A percentile compares a stretch with the other conserved stretches of the same genome.
Conservation (phyloP, 35 echinoderm and acorn worm species). For the Heliocidaris erythrogramma region DNA sequence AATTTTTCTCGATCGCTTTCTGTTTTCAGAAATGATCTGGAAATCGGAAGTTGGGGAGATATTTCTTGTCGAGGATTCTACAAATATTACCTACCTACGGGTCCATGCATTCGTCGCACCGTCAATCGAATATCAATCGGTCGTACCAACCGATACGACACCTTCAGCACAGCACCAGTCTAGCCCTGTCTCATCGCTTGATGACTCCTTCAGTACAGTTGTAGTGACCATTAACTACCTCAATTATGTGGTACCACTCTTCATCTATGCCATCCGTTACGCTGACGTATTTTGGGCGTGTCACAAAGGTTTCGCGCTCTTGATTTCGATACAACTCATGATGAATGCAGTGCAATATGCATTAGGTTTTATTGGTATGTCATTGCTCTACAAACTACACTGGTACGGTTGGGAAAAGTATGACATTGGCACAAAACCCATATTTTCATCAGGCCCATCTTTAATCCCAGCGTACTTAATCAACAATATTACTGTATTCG, state of each 20-base stretch:
- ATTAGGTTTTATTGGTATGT: conserved; percentile 83
- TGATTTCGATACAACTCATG: conserved; percentile 82
- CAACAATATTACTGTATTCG: conserved; percentile 87
- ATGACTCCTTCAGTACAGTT: conserved; percentile 74
- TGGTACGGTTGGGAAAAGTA: conserved; percentile 81
- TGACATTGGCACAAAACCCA: conserved; percentile 48
- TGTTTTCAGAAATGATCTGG: conserved; percentile 68
- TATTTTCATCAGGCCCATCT: conserved; percentile 47
- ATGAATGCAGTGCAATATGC: conserved; percentile 86
- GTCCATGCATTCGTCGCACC: background rate
- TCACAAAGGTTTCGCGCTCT: conserved; percentile 88
- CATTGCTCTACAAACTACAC: conserved; percentile 87
- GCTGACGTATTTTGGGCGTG: conserved; percentile 94
- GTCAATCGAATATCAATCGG: background rate
- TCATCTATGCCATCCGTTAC: conserved; percentile 89
- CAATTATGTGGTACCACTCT: conserved; percentile 87
- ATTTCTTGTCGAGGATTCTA: conserved; percentile 25
- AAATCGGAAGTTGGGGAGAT: conserved; percentile 69
- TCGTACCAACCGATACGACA: conserved; percentile 25
- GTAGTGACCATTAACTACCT: conserved; percentile 95
- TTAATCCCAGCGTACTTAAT: conserved; percentile 72
- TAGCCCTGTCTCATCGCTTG: background rate
- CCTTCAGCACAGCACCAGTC: conserved; percentile 2
- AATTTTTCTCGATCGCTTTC: background rate
- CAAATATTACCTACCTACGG: background rate